Evolutionary conservation across 1,140 invertebrate species (phyloP).

Genomic region (Saccostrea cuccullata): DNA sequence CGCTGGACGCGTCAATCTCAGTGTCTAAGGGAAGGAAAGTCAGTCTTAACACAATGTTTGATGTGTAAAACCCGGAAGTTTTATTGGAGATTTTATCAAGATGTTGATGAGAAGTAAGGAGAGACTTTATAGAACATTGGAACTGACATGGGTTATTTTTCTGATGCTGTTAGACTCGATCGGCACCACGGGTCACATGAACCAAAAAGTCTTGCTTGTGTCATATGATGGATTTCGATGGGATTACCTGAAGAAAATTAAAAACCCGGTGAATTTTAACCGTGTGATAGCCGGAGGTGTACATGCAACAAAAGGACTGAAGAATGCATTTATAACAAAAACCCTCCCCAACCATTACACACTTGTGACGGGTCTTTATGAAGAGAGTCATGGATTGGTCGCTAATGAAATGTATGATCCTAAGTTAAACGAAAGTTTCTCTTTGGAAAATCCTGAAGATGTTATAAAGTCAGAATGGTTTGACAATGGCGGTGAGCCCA

Average conservation of each 20-base stretch:
- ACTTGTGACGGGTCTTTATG: conserved; percentile 87
- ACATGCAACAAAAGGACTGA: conserved; percentile 68
- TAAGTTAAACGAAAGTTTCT: conserved; percentile 77
- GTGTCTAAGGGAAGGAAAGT: neutral
- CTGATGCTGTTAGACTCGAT: neutral
- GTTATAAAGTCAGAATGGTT: conserved; percentile 66
- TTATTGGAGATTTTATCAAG: neutral
- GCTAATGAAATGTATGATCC: conserved; percentile 85
- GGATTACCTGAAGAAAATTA: conserved; percentile 74
- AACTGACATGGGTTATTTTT: neutral
- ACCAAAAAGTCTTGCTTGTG: conserved; percentile 69
- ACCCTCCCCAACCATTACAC: conserved; percentile 90
- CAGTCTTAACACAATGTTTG: neutral
- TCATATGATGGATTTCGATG: conserved; percentile 79
- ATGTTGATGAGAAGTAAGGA: neutral
- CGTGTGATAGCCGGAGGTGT: conserved; percentile 72
- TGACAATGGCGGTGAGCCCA: conserved; percentile 70
- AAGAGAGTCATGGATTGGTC: conserved; percentile 87
- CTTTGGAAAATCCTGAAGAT: conserved; percentile 77
- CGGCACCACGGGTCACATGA: neutral
- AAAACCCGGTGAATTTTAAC: conserved; percentile 72
- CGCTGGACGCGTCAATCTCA: neutral
- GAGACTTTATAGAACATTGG: neutral
- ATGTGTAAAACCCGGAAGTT: neutral
- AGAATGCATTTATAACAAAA: conserved; percentile 85